A percentile compares a stretch with the other conserved stretches of the same genome.
These are phyloP conservation scores for Drosophila takahashii DNA, from an alignment of 1,140 invertebrate species.

Conservation along the genomic window DNA sequence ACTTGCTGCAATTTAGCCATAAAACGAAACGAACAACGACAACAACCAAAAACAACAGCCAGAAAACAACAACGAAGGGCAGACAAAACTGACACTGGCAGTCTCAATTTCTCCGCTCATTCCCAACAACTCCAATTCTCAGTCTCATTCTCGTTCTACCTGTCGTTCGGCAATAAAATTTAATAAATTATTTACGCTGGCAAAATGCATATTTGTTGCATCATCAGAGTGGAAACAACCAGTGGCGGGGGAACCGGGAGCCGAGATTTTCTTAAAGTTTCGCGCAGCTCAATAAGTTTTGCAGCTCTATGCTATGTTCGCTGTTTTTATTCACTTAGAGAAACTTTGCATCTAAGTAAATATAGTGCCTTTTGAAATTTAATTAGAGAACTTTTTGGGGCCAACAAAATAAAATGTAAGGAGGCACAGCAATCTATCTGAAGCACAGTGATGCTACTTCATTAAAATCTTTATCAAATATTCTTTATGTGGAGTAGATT, in stretches of 20 bases:
- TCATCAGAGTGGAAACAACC: constrained; percentile 12
- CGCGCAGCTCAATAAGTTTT: constrained; percentile 30
- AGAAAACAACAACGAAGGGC: constrained; percentile 36
- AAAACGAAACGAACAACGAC: constrained; percentile 40
- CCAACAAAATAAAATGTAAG: no score
- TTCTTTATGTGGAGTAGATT: no score
- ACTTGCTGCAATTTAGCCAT: constrained; percentile 58
- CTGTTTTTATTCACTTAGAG: not conserved
- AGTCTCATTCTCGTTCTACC: constrained; percentile 20
- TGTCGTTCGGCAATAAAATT: constrained; percentile 75
- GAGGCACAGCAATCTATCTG: no score
- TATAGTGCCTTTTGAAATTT: no score
- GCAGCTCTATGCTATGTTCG: not conserved
- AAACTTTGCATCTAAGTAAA: not conserved
- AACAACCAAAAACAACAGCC: constrained; percentile 31
- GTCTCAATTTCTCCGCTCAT: constrained; percentile 43
- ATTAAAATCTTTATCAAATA: no score
- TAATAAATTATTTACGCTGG: constrained; percentile 73
- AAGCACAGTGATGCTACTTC: no score
- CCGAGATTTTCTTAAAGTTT: constrained; percentile 43
- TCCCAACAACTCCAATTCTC: constrained; percentile 2
- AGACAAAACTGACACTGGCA: constrained; percentile 59
- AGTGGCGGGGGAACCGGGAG: not conserved
- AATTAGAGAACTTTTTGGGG: no score
- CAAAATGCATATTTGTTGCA: constrained; percentile 69